phyloP scores from a whole-genome alignment of 2,888 invertebrate genomes.

The Graphium colonna region DNA sequence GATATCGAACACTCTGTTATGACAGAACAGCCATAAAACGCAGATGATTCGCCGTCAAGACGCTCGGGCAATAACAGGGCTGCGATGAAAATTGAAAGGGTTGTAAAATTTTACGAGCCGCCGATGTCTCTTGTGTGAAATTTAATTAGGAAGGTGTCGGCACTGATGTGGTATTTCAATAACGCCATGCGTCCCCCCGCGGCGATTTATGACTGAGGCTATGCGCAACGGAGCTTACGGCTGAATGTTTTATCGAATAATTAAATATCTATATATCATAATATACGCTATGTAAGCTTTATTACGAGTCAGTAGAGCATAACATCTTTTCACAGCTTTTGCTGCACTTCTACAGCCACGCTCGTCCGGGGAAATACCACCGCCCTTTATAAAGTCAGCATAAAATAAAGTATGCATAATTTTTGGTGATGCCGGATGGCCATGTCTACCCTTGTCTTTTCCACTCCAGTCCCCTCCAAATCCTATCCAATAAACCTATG shows the following conservation, averaged over 20 bases:
- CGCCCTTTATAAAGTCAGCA: too few species aligned
- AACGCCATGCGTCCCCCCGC: conserved; percentile 51
- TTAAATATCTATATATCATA: conserved; percentile 54
- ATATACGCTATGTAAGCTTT: too few species aligned
- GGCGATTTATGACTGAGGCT: conserved; percentile 55
- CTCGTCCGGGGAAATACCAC: too few species aligned
- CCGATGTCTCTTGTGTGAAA: conserved; percentile 60
- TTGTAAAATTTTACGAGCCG: conserved; percentile 64
- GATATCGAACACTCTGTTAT: conserved; percentile 1
- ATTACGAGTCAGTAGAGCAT: too few species aligned
- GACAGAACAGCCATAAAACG: neutral
- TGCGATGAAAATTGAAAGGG: conserved; percentile 60
- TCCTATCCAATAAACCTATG: too few species aligned
- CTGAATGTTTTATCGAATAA: conserved; percentile 45
- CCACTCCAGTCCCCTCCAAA: too few species aligned
- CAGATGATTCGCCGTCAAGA: conserved; percentile 4
- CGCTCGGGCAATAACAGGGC: conserved; percentile 42
- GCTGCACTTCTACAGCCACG: too few species aligned
- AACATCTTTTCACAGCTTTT: too few species aligned
- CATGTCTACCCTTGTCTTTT: too few species aligned
- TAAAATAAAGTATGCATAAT: too few species aligned
- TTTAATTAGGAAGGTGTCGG: conserved; percentile 68
- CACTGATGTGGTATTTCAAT: conserved; percentile 68
- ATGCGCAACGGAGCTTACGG: conserved; percentile 42
- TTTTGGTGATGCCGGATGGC: too few species aligned